Conservation (phyloP, 2,888 invertebrate species). For the Mechanitis mazaeus region DNA sequence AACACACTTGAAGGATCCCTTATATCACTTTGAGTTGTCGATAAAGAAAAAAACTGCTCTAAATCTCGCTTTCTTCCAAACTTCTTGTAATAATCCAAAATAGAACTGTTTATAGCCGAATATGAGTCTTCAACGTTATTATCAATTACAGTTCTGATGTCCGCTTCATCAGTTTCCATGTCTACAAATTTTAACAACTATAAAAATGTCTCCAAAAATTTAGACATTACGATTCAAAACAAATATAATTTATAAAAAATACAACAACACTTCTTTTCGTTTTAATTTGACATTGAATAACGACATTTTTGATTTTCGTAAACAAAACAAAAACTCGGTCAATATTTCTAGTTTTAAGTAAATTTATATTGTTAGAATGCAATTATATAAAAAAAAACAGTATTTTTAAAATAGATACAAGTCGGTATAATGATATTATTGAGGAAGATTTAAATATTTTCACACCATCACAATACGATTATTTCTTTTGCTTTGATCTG, state of each 20-base stretch:
- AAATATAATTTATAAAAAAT: slow-evolving; percentile 13
- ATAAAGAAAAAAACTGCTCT: slow-evolving; percentile 79
- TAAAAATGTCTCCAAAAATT: slow-evolving; percentile 15
- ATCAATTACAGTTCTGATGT: slow-evolving; percentile 17
- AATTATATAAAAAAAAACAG: background rate
- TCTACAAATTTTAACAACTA: slow-evolving; percentile 28
- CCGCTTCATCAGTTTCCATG: slow-evolving; percentile 49
- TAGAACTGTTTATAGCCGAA: slow-evolving; percentile 58
- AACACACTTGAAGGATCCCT: slow-evolving; percentile 59
- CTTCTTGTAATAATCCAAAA: slow-evolving; percentile 81
- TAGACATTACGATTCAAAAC: slow-evolving; percentile 17
- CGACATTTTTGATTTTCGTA: slow-evolving; percentile 21
- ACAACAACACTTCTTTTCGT: slow-evolving; percentile 14
- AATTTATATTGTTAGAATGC: background rate
- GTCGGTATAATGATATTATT: no score
- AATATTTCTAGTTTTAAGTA: background rate
- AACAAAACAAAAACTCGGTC: slow-evolving; percentile 17
- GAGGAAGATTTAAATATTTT: no score
- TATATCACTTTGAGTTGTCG: slow-evolving; percentile 63
- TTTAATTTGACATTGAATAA: slow-evolving; percentile 20
- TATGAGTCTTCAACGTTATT: slow-evolving; percentile 23
- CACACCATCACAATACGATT: no score
- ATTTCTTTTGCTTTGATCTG: no score
- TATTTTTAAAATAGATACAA: no score
- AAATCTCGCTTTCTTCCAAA: slow-evolving; percentile 81